Percentiles rank a stretch among this genome's conserved stretches.
These are phyloP conservation scores for Geococcyx californianus DNA, from an alignment of 2,113 vertebrate genomes.

Conservation along the genomic window DNA sequence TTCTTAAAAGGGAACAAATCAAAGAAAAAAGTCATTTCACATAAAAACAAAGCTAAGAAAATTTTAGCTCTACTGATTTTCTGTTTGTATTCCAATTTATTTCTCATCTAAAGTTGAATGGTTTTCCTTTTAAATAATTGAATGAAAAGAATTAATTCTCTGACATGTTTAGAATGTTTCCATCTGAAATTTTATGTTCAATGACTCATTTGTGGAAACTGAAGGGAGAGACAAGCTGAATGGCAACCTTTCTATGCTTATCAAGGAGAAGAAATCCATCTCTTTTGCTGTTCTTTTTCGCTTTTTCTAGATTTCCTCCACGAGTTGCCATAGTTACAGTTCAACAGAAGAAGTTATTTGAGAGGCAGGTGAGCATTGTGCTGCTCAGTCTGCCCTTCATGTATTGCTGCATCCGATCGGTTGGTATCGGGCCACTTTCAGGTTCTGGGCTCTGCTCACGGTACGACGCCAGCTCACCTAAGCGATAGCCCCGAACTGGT, in stretches of 20 bases:
- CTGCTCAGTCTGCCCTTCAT: neutral
- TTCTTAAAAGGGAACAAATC: neutral
- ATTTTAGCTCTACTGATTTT: neutral
- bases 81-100: neutral
- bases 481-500: neutral
- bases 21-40: neutral
- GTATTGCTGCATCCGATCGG: neutral
- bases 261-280: neutral
- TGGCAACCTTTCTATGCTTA: neutral
- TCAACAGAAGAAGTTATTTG: neutral
- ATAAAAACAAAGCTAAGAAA: neutral
- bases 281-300: neutral
- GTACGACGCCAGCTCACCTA: neutral
- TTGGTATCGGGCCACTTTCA: neutral
- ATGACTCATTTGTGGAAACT: neutral
- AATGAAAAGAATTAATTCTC: neutral
- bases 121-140: neutral
- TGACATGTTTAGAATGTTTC: neutral
- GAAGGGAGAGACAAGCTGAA: neutral
- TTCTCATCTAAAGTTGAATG: neutral
- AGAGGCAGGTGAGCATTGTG: accelerated
- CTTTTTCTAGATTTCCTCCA: neutral
- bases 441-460: neutral
- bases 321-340: neutral
- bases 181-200: neutral